phyloP scores from a whole-genome alignment of 1,140 invertebrate genomes.

The Polypedilum pembai region DNA sequence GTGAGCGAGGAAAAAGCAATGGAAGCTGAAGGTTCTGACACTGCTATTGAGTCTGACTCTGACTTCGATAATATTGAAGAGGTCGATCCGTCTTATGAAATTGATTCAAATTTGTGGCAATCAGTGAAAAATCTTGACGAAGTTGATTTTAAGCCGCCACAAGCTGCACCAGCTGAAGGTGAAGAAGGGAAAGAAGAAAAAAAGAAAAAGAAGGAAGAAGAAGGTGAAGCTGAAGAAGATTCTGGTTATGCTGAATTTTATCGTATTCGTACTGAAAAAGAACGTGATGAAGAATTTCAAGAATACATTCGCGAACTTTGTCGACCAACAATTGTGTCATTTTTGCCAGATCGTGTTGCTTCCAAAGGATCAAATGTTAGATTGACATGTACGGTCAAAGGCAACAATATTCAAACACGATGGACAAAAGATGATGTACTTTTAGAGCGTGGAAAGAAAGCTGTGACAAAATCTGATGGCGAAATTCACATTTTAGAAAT shows the following conservation, averaged over 20 bases:
- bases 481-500: constrained; percentile 57
- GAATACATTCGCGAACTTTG: constrained; percentile 20
- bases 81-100: constrained; percentile 6
- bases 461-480: constrained; percentile 48
- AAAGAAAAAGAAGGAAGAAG: neutral
- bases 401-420: constrained; percentile 65
- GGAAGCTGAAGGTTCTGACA: neutral
- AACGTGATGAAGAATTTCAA: constrained; percentile 18
- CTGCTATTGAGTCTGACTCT: neutral
- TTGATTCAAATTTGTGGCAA: neutral
- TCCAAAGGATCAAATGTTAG: constrained; percentile 65
- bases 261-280: neutral
- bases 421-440: constrained; percentile 73
- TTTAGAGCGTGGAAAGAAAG: constrained; percentile 37
- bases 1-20: neutral
- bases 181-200: neutral
- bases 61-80: constrained; percentile 5
- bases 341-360: constrained; percentile 67
- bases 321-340: constrained; percentile 58
- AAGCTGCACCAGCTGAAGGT: neutral
- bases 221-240: neutral
- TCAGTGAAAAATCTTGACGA: neutral
- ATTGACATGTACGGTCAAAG: constrained; percentile 77
- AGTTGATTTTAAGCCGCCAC: neutral
- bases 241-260: constrained; percentile 1